Evolutionary conservation across 2,888 invertebrate genomes (phyloP), one percentile per base, ranked within the genome.

Genomic region (Rhagonycha lutea): DNA sequence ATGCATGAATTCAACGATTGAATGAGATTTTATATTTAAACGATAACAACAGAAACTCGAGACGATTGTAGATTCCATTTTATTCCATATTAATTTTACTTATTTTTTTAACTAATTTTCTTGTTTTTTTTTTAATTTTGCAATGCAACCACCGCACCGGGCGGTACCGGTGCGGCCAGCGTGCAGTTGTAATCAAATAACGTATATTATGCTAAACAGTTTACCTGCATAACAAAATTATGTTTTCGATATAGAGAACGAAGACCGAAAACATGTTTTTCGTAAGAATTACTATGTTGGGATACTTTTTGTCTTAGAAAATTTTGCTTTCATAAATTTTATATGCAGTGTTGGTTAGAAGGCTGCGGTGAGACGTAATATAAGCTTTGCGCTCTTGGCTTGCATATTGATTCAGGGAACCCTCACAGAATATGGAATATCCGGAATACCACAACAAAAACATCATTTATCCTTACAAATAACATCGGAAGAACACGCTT

Each of bases 261-360:
- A 69, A 76, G 74, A 75, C 69, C 65, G 76, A 79, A 78, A 81
- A 80, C 80, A 80, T 81, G 81, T 81, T 81, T 82, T 81, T 75
- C 73, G 68, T 62, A 74, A 68, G 69, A 67, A 74, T 18, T 62
- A 14, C 60, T 28, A 60, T 67, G 68, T 65, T 73, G 68, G 63
- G 78, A 73, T 77, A 80, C 75, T 80, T 81, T 81, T 80, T 70
- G 80, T 79, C 80, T 81, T 80, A 73, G 68, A 80, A 80, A 83
- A 82, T 82, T 84, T 83, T 82, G 79, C 80, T 83, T 83, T 83
- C 82, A 84, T 84, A 83, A 84, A 84, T 84, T 83, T 83, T 84
- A 83, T 83, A 84, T 83, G 82, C 82, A 80, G 80, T 78, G 81
- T 79, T 76, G 81, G 81, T 78, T 80, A 79, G 80, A 80, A 77